Evolutionary conservation across 2,888 invertebrate genomes (phyloP).

Genomic region (Pycnomerus fuliginosus): DNA sequence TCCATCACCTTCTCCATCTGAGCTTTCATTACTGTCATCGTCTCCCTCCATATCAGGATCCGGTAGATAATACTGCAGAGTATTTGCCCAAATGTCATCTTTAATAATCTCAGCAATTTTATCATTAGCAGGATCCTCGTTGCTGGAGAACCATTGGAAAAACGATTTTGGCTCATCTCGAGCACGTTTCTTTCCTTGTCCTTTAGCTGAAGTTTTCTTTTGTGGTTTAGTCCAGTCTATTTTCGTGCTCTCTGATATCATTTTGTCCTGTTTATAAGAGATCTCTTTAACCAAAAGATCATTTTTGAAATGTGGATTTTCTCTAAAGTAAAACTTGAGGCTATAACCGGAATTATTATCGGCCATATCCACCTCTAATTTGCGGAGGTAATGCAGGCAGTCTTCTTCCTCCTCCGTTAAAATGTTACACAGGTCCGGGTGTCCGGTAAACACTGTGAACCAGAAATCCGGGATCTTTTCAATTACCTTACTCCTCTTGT

Average conservation of each 20-base stretch:
- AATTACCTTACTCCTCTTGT: conserved; percentile 73
- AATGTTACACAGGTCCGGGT: conserved; percentile 79
- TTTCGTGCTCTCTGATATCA: conserved; percentile 68
- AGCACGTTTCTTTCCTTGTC: conserved; percentile 58
- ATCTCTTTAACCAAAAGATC: conserved; percentile 72
- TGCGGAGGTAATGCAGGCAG: conserved; percentile 68
- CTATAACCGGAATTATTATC: conserved; percentile 85
- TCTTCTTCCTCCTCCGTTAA: conserved; percentile 83
- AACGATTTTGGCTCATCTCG: conserved; percentile 69
- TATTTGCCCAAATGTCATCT: conserved; percentile 88
- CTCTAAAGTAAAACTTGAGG: conserved; percentile 74
- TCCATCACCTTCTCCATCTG: conserved; percentile 35
- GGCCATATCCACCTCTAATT: conserved; percentile 81
- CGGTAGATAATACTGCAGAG: conserved; percentile 79
- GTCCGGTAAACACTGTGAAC: conserved; percentile 71
- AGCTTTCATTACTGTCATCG: conserved; percentile 52
- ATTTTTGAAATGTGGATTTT: conserved; percentile 83
- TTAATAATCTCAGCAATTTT: conserved; percentile 85
- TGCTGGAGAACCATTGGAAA: conserved; percentile 81
- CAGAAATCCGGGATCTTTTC: conserved; percentile 80
- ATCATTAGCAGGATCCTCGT: conserved; percentile 78
- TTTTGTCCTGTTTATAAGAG: conserved; percentile 23
- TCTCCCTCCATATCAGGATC: conserved; percentile 67
- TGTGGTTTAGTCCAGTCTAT: conserved; percentile 76
- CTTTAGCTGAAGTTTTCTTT: conserved; percentile 50